Base-by-base conservation (phyloP, 2,888 invertebrate genomes). In the Acanthosepion esculentum region DNA sequence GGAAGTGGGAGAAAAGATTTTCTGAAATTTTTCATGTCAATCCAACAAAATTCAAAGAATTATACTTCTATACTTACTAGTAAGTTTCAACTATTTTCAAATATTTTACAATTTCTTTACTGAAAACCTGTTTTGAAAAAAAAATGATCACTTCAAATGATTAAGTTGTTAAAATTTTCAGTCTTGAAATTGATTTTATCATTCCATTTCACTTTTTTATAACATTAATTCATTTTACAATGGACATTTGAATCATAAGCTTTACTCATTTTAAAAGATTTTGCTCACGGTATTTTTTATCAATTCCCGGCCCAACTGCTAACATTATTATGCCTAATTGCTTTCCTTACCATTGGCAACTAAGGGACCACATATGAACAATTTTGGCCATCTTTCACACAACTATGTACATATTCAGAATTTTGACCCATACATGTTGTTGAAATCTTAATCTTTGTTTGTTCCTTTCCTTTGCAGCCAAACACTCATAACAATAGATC, bases 31-130 rank as follows among this genome's bases (percentile, higher is more conserved):
- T 93, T 53, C 48, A 50, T 23, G n/a, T 18, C 50, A 93, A 93
- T 33, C 93, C 93, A 29, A 93, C 93, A 93, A 23, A 48, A 29
- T 93, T 93, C 53, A 50, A 93, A 93, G 93, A 93, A 93, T 53
- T 93, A 53, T 93, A 93, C n/a, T n/a, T 53, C n/a, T 93, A 93
- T 29, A 48, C 48, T 48, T 93, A 48, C 48, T 93, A 93, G 93
- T 93, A 50, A 93, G 93, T 93, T 78, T 33, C 78, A 78, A 10
- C 0, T n/a, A n/a, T 78, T 78, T 59, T 78, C 33, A n/a, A 78
- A n/a, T 78, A n/a, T 78, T 33, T 78, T 33, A n/a, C 10, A 15
- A n/a, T 78, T 78, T 1, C 33, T n/a, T n/a, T 33, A 15, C 78
- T n/a, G 78, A 12, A 8, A 78, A 78, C 10, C 8, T n/a, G 5